Percentiles rank a stretch among this genome's conserved stretches.
These are phyloP conservation scores for Nestor notabilis DNA, from an alignment of 2,113 vertebrate genomes.

Conservation along the genomic window DNA sequence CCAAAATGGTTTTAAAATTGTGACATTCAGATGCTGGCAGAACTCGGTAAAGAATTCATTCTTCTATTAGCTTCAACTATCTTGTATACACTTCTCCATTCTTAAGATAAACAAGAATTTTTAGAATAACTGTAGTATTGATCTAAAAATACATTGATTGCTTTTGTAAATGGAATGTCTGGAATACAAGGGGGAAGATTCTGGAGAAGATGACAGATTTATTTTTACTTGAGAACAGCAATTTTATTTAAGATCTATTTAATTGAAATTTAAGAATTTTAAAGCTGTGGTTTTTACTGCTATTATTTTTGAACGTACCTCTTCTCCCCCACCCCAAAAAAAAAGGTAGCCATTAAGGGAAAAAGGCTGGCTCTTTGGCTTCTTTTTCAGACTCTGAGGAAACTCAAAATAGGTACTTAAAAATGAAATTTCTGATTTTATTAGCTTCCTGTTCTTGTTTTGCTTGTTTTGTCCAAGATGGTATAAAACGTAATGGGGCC, in stretches of 20 bases:
- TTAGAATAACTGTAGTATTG: background rate
- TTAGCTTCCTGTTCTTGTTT: background rate
- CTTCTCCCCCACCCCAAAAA: background rate
- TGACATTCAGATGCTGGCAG: background rate
- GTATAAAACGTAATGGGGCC: background rate
- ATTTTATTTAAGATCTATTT: background rate
- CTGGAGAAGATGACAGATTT: background rate
- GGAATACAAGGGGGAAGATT: background rate
- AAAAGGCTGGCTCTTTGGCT: background rate
- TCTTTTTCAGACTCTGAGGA: background rate
- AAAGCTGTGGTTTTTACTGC: background rate
- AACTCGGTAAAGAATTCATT: background rate
- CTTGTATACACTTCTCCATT: background rate
- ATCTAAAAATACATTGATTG: background rate
- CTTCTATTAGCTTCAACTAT: background rate
- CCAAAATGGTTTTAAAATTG: background rate
- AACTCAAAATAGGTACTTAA: background rate
- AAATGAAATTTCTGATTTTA: background rate
- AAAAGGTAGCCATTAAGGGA: background rate
- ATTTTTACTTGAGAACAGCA: background rate
- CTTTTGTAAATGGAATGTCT: background rate
- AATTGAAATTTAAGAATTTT: background rate
- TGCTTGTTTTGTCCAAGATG: background rate
- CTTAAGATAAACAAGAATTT: background rate
- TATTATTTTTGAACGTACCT: background rate